Base-by-base conservation (phyloP, 53 echinoderm and acorn worm genomes). In the Apostichopus leukothele region DNA sequence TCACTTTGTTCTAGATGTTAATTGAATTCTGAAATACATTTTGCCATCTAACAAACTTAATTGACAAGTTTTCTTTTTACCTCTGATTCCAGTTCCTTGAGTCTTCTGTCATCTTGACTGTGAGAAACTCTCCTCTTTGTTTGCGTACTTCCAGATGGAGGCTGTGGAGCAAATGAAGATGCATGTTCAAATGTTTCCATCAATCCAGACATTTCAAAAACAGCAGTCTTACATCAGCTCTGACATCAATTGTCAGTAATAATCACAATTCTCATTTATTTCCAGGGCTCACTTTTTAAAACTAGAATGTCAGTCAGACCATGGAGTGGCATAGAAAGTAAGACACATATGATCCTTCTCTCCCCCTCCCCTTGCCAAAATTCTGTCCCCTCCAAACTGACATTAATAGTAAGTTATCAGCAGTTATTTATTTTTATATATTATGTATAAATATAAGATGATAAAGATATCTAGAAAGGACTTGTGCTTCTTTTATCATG, bases 1-100 rank as follows among this genome's bases (percentile, higher is more conserved):
- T 63, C 63, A 63, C 12, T 16, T 13, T 11, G 11, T 11, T 13
- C 61, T 13, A 63, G 16, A 63, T 7, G 4, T 13, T 16, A 9
- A 13, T 63, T 7, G 63, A 7, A 39, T 39, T 39, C 39, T 63
- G 16, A 63, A 11, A 63, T 16, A 11, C 63, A 63, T 11, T 63
- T 63, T 13, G 63, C 1, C 9, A 0, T 9, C 63, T 13, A 63
- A 63, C 4, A 63, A 4, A 63, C 11, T 16, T 13, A 16, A 9
- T 8, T 63, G 16, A 16, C 11, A 4, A 63, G 16, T 13, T 63
- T 63, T 11, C 51, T 79, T 83, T 50, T 39, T 39, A 93, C 93
- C 93, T 93, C 93, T 71, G 61, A 80, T 74, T 93, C 90, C 76
- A 93, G 78, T 76, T 93, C 90, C 73, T 90, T 57, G 39, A 92